Evolutionary conservation across 1,140 invertebrate genomes (phyloP), one percentile per base, ranked within the genome.

Genomic region (Macrosteles quadrilineatus): DNA sequence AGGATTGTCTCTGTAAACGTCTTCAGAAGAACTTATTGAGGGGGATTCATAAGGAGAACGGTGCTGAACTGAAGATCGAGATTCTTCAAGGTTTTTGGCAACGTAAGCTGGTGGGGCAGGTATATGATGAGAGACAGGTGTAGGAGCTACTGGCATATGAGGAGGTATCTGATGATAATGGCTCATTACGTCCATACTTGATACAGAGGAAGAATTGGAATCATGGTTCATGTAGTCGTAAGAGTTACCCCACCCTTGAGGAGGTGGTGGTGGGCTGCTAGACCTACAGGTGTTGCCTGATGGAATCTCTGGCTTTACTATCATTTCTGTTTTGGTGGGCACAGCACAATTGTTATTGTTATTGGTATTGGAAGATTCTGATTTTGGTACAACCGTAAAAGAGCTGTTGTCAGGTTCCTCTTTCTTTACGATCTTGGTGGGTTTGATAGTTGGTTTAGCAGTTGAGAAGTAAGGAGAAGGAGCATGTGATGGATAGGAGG

Each of bases 201-300:
- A 90, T 78, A 88, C 83, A 25, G 87, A 88, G 2, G 87, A 88
- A 9, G 90, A 91, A 79, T 91, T 90, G 0, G 87, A 88, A 73
- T 89, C 88, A 76, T 88, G 87, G 73, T 86, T 87, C 64, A 87
- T 76, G 73, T 89, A 89, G 71, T 88, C 87, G 78, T 87, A 87
- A 0, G 81, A 78, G 77, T 9, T 82, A 74, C 17, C 80, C 81
- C 0, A 81, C 80, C 81, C 80, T 4, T 82, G 81, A 14, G 85
- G 83, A 9, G 80, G 68, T 19, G 68, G 68, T 0, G 85, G 83
- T 12, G 85, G 83, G 9, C 80, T 55, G 21, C 29, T 55, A 69
- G 81, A 70, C 79, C 80, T 14, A 80, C 83, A 83, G 29, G 83
- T 81, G 64, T 76, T 75, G 9, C 71, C 71, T 11, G 72, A 74